Base-by-base conservation (phyloP, 2,888 invertebrate genomes). In the Herminia tarsipennalis region DNA sequence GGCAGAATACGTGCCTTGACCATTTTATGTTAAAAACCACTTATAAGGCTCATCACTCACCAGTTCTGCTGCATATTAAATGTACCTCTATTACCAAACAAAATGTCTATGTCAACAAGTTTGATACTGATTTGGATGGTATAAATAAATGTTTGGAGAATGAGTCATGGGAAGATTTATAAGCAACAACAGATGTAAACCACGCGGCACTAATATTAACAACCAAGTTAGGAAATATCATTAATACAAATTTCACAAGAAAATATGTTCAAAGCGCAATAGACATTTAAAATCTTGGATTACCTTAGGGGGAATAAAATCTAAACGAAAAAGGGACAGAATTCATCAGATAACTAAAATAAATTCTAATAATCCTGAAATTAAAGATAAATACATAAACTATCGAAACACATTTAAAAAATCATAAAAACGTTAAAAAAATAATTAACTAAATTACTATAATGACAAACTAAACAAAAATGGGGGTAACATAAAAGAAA, bases 351-450 rank as follows among this genome's bases (percentile, higher is more conserved):
- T 3, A 2, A 8, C 14, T 3, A 34, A 13, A 10, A 9, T 4
- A 5, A 9, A 6, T 3, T 4, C 5, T 2, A 18, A 12, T 9
- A 12, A 18, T 18, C 2, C 2, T 5, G 13, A 18, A 18, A 2
- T 34, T 1, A 21, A 34, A 22, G 8, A 12, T 2, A 10, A 21
- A 2, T 34, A 34, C 8, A 2, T 13, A 12, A 12, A 21, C 3
- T 34, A 34, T 22, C 21, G 34, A 22, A 34, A 34, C 13, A 12
- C n/a, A 6, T 34, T 2, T 2, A 34, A 34, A 13, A 14, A n/a
- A 21, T 34, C 2, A 34, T 34, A 12, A 34, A 34, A 34, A 22
- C 3, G 1, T n/a, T 34, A 14, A 34, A n/a, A n/a, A n/a, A n/a
- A n/a, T n/a, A n/a, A n/a, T n/a, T n/a, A 34, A 13, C 2, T 1